Conservation (phyloP, 30 jellyfish, hydroid and myxozoan species). For the Aurelia sp. region DNA sequence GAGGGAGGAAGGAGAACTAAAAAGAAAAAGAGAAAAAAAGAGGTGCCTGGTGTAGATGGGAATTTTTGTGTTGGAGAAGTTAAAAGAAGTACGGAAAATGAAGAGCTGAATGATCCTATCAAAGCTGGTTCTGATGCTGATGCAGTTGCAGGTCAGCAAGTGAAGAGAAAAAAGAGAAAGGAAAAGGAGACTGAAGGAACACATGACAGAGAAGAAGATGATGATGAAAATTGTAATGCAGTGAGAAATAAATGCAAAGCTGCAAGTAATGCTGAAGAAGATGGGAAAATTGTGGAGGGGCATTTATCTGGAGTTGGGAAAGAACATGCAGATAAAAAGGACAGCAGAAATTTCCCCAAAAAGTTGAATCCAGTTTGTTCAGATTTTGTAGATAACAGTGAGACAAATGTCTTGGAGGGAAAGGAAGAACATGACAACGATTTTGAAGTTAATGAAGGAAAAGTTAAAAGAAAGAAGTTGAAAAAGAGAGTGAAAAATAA, state of each 20-base stretch:
- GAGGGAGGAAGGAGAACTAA: neutral
- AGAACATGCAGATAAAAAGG: too few species aligned
- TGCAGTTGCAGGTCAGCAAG: neutral
- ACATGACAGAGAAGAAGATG: neutral
- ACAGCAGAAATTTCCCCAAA: too few species aligned
- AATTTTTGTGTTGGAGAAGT: neutral
- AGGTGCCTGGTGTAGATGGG: neutral
- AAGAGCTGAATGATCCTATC: neutral
- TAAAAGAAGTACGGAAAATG: too few species aligned
- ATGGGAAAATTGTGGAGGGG: neutral
- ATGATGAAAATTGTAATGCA: neutral
- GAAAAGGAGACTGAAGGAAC: neutral
- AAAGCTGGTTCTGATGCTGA: constrained; percentile 1
- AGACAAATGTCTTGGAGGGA: neutral
- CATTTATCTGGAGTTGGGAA: neutral
- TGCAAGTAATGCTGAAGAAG: neutral
- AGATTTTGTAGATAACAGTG: too few species aligned
- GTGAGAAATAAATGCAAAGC: neutral
- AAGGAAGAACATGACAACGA: neutral
- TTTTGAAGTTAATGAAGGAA: neutral
- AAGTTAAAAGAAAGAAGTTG: neutral
- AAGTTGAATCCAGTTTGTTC: too few species aligned
- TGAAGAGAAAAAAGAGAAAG: neutral
- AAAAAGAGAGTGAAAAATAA: neutral
- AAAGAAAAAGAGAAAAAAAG: neutral